Evolutionary conservation across 2,888 invertebrate species (phyloP), one percentile per base, ranked within the genome.

Genomic region (Mechanitis messenoides): DNA sequence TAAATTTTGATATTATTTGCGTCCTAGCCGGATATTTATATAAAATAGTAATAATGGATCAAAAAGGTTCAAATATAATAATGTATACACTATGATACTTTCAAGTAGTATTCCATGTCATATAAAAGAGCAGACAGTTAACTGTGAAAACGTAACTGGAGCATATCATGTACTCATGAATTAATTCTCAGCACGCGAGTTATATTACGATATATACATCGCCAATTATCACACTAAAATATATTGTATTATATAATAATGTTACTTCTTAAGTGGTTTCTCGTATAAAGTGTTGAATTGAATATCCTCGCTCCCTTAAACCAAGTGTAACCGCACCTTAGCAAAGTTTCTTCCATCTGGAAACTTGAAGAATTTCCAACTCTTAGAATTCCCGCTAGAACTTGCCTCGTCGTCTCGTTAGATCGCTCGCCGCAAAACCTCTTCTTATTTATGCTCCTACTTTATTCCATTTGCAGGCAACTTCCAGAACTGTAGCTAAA

Each of bases 361-460:
- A 75, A 82, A 84, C 83, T 85, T 76, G 79, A 80, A 83, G 82
- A 80, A 83, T 83, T 80, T 75, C 67, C 74, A 72, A 77, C 77
- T 74, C 73, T 72, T 71, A 73, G 77, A 73, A 74, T 76, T 74
- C 76, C 71, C 68, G 67, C 69, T 71, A 73, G 75, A 84, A 83
- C 79, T 85, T 80, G 76, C 76, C 72, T 79, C 81, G 82, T 82
- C 85, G 53, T 54, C 61, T 87, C 85, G 83, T 88, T 88, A 87
- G 83, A 79, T 71, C 68, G 74, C 74, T 76, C 72, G 76, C 85
- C 84, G 81, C 85, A 83, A 87, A 87, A 85, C 84, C 87, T 80
- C 77, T 66, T 78, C 77, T 83, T 87, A 87, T 88, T 88, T 86
- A 88, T 87, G 83, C 72, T 69, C 71, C 74, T 80, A 87, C 83